Percentiles rank a stretch among this genome's conserved stretches.
phyloP scores from a whole-genome alignment of 1,140 invertebrate species.

The Mactra quadrangularis region DNA sequence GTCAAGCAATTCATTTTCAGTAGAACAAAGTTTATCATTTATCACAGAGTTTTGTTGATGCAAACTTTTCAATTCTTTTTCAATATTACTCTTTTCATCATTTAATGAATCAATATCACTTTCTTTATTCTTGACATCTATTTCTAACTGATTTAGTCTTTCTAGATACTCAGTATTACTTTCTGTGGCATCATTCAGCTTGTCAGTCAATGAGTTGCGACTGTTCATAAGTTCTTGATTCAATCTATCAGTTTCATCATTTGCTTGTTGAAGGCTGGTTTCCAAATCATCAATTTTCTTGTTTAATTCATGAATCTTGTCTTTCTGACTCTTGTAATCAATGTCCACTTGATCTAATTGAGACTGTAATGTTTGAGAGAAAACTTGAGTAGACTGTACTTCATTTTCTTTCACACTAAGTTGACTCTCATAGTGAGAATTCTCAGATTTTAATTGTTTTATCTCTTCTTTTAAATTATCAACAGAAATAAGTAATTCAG shows the following conservation, averaged over 20 bases:
- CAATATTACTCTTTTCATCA: constrained; percentile 14
- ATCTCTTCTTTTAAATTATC: constrained; percentile 38
- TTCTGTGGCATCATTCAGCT: constrained; percentile 15
- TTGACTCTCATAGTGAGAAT: constrained; percentile 17
- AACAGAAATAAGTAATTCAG: constrained; percentile 9
- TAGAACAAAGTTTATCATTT: neutral
- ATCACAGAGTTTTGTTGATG: neutral
- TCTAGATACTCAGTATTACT: constrained; percentile 36
- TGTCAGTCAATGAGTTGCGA: neutral
- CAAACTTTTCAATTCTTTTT: constrained; percentile 12
- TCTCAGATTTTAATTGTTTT: constrained; percentile 2
- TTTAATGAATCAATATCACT: constrained; percentile 21
- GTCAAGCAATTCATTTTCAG: constrained; percentile 13
- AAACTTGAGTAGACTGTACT: constrained; percentile 40
- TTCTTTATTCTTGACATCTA: constrained; percentile 31
- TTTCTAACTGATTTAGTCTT: constrained; percentile 26
- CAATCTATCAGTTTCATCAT: constrained; percentile 24
- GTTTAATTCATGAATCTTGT: constrained; percentile 24
- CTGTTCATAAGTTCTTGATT: constrained; percentile 6
- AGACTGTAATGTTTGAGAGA: constrained; percentile 37
- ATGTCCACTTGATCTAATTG: constrained; percentile 43
- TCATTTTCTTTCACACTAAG: constrained; percentile 35
- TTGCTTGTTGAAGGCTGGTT: constrained; percentile 24
- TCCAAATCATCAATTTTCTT: constrained; percentile 25
- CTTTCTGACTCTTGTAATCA: constrained; percentile 32